Percentiles rank a stretch among this genome's conserved stretches.
Conservation (phyloP, 2,113 vertebrate genomes). For the human (Homo sapiens) region GRCh38 chr1:84566001-84566500, state of each 20-base stretch:
- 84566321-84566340: background rate
- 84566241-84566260: background rate
- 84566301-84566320: background rate
- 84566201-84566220: background rate
- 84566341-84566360: background rate
- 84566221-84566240: background rate
- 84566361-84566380: background rate
- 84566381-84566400: background rate
- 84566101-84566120: slow-evolving; percentile 32
- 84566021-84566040: slow-evolving; percentile 12
- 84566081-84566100: slow-evolving; percentile 32
- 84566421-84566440: background rate
- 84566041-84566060: background rate
- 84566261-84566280: background rate
- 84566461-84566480: background rate
- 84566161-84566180: slow-evolving; percentile 47
- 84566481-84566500: background rate
- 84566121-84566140: background rate
- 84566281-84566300: background rate
- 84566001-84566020: slow-evolving; percentile 94
- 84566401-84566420: background rate
- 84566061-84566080: background rate
- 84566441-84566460: background rate
- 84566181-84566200: slow-evolving; percentile 23
- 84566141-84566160: background rate